phyloP scores from a whole-genome alignment of 2,888 invertebrate genomes.

The Polyommatus icarus region DNA sequence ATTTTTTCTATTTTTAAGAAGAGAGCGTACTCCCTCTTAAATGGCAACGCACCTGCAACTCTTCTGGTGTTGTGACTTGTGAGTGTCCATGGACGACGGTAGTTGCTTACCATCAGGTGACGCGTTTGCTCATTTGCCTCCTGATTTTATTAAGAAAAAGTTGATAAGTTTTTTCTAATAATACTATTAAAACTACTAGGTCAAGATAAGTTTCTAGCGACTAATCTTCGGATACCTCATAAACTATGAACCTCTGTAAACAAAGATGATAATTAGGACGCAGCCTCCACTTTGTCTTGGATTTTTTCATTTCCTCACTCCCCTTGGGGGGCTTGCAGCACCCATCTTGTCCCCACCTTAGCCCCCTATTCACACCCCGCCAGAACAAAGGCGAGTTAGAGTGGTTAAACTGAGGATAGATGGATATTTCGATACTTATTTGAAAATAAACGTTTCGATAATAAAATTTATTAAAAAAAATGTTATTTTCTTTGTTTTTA shows the following conservation, averaged over 20 bases:
- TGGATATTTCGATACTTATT: too few relatives aligned
- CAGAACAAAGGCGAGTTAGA: conserved; percentile 18
- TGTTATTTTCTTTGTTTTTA: too few relatives aligned
- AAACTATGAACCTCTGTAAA: conserved; percentile 12
- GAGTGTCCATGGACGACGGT: too few relatives aligned
- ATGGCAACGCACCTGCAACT: too few relatives aligned
- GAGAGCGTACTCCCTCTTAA: too few relatives aligned
- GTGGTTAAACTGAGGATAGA: neutral
- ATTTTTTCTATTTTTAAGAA: too few relatives aligned
- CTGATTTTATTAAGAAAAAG: too few relatives aligned
- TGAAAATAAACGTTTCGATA: too few relatives aligned
- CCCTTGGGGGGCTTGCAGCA: neutral
- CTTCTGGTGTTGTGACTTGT: too few relatives aligned
- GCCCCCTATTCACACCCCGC: neutral
- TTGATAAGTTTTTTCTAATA: neutral
- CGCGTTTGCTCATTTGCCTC: too few relatives aligned
- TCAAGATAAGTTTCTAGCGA: neutral
- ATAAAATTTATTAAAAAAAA: too few relatives aligned
- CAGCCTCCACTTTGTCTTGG: conserved; percentile 44
- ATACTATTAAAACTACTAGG: neutral
- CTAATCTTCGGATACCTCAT: conserved; percentile 1
- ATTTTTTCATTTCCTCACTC: conserved; percentile 54
- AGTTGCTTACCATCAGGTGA: too few relatives aligned
- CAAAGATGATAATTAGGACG: conserved; percentile 35
- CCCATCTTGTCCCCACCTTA: neutral